Evolutionary conservation across 2,113 vertebrate genomes (phyloP).

Genomic region (Oryctolagus cuniculus): DNA sequence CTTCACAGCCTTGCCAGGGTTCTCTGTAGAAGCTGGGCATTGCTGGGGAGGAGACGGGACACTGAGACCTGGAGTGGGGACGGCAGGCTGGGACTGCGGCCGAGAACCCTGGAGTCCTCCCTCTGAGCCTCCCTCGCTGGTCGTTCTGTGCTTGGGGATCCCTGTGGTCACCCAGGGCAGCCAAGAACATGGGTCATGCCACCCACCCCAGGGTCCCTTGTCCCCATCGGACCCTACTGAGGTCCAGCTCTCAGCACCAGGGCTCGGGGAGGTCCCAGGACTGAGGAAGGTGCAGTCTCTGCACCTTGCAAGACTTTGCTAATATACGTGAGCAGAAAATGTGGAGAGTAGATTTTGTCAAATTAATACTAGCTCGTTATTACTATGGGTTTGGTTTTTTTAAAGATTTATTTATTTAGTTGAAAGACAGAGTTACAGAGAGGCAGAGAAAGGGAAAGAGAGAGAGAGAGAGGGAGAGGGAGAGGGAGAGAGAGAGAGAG

Average conservation of each 20-base stretch:
- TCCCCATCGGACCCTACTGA: not conserved
- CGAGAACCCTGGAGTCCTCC: rapidly evolving
- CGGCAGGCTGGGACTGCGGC: not conserved
- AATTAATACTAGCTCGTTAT: not conserved
- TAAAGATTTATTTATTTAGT: too few relatives aligned
- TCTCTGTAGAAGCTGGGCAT: not conserved
- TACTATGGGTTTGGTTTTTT: not conserved
- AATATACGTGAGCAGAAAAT: not conserved
- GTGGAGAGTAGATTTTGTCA: not conserved
- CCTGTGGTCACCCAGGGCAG: not conserved
- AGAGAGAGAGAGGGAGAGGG: too few relatives aligned
- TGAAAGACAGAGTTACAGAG: too few relatives aligned
- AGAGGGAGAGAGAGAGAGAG: too few relatives aligned
- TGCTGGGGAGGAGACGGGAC: not conserved
- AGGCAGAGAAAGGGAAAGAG: too few relatives aligned
- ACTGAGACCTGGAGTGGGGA: not conserved
- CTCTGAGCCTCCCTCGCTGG: not conserved
- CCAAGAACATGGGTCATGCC: not conserved
- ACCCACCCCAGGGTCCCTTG: not conserved
- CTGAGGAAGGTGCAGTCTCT: not conserved
- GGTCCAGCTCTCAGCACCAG: not conserved
- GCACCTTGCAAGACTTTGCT: not conserved
- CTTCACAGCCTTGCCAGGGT: not conserved
- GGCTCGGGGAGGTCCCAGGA: not conserved
- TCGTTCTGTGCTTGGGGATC: not conserved